Evolutionary conservation across 2,797 vertebrate genomes (phyloP).

Genomic region (Neomorphus geoffroyi): DNA sequence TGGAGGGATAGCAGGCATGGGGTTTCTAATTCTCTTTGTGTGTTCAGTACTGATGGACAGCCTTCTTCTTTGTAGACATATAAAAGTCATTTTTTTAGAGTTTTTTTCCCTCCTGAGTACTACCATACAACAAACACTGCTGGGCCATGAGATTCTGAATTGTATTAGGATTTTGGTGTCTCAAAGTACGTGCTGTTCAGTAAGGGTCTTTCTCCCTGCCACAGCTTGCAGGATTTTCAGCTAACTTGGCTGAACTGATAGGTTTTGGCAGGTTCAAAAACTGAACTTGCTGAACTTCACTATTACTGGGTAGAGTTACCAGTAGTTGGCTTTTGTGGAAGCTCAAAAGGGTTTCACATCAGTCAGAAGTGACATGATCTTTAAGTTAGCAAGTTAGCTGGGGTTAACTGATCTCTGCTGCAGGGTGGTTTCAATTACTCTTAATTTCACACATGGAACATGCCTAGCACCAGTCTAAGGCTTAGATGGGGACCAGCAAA

Average conservation of each 20-base stretch:
- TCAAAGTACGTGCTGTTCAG: neutral
- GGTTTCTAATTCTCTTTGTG: neutral
- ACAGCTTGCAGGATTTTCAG: neutral
- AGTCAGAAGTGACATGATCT: neutral
- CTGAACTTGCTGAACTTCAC: neutral
- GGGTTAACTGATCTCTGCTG: neutral
- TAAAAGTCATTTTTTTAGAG: neutral
- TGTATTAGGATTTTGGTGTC: fast-evolving
- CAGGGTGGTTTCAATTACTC: neutral
- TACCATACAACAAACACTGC: neutral
- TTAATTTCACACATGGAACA: fast-evolving
- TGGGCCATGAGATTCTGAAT: neutral
- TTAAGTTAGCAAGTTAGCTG: neutral
- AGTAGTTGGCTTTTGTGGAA: neutral
- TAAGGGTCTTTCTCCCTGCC: neutral
- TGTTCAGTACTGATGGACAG: neutral
- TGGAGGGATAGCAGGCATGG: neutral
- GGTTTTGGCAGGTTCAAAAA: neutral
- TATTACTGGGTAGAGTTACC: neutral
- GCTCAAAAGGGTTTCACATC: neutral
- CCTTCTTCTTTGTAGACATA: neutral
- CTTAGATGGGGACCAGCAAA: neutral
- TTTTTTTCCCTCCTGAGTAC: neutral
- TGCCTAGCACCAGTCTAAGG: neutral
- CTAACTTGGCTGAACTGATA: neutral